A percentile compares a stretch with the other conserved stretches of the same genome.
Evolutionary conservation across 2,888 invertebrate genomes (phyloP).

Genomic region (Chrysomela aeneicollis): DNA sequence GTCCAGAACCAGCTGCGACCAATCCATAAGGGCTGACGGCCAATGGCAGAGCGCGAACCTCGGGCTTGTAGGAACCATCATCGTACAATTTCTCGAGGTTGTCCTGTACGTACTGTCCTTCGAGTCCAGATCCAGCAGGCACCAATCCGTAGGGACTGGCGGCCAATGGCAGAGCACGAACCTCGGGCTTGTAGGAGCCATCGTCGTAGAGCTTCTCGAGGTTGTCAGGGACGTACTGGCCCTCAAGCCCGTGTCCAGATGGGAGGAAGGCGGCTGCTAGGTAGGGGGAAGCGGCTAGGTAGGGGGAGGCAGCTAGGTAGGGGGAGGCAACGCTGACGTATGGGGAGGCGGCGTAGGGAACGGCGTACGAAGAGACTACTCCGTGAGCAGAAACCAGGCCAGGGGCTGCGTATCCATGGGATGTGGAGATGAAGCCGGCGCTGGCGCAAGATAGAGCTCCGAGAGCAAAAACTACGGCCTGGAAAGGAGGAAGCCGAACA

Average conservation of each 20-base stretch:
- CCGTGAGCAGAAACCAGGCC: constrained; percentile 24
- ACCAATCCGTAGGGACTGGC: constrained; percentile 44
- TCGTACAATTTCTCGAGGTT: constrained; percentile 51
- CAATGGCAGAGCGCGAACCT: constrained; percentile 44
- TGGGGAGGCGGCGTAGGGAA: constrained; percentile 15
- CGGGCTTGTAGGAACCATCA: constrained; percentile 52
- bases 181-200: constrained; percentile 51
- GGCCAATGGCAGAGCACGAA: constrained; percentile 39
- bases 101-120: constrained; percentile 52
- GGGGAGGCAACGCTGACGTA: constrained; percentile 11
- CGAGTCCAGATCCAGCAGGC: constrained; percentile 48
- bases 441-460: constrained; percentile 44
- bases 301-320: constrained; percentile 1
- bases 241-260: constrained; percentile 46
- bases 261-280: constrained; percentile 38
- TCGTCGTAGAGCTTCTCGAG: constrained; percentile 51
- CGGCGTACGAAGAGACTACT: constrained; percentile 17
- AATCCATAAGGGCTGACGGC: constrained; percentile 47
- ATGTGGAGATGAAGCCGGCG: constrained; percentile 40
- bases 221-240: constrained; percentile 50
- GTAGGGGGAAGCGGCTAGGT: constrained; percentile 30
- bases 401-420: constrained; percentile 28
- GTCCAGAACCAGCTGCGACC: constrained; percentile 47
- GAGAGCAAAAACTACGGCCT: constrained; percentile 39
- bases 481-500: constrained; percentile 8